phyloP scores from a whole-genome alignment of 2,888 invertebrate species.

The Netelia inedita region DNA sequence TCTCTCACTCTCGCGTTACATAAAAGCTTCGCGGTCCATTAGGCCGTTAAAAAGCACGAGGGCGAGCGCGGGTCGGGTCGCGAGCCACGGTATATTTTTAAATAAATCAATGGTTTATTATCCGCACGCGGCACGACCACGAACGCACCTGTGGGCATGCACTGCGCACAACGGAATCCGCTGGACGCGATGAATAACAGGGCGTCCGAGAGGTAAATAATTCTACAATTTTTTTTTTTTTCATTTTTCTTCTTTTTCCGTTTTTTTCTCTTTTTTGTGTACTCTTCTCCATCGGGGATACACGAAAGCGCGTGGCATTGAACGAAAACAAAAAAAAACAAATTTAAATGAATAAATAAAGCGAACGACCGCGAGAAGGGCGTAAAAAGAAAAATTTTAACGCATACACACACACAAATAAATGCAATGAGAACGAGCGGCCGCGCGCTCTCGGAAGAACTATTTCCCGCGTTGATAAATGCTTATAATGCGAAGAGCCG shows the following conservation, averaged over 20 bases:
- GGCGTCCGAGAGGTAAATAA: slow-evolving; percentile 56
- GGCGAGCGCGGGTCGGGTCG: slow-evolving; percentile 27
- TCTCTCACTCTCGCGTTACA: slow-evolving; percentile 25
- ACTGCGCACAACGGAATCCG: slow-evolving; percentile 53
- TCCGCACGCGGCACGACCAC: slow-evolving; percentile 54
- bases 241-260: slow-evolving; percentile 33
- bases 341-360: slow-evolving; percentile 22
- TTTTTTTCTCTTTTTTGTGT: background rate
- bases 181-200: slow-evolving; percentile 61
- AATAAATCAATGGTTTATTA: slow-evolving; percentile 70
- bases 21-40: slow-evolving; percentile 66
- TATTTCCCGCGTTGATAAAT: slow-evolving; percentile 17
- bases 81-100: slow-evolving; percentile 67
- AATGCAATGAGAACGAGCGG: background rate
- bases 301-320: background rate
- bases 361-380: background rate
- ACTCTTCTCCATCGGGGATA: background rate
- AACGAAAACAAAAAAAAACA: background rate
- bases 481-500: background rate
- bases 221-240: slow-evolving; percentile 21
- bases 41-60: slow-evolving; percentile 61
- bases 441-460: background rate
- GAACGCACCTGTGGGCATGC: slow-evolving; percentile 57
- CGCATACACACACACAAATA: background rate
- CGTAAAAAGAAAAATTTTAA: background rate